phyloP scores from a whole-genome alignment of 2,113 vertebrate genomes.

The Cyprichromis sp. region DNA sequence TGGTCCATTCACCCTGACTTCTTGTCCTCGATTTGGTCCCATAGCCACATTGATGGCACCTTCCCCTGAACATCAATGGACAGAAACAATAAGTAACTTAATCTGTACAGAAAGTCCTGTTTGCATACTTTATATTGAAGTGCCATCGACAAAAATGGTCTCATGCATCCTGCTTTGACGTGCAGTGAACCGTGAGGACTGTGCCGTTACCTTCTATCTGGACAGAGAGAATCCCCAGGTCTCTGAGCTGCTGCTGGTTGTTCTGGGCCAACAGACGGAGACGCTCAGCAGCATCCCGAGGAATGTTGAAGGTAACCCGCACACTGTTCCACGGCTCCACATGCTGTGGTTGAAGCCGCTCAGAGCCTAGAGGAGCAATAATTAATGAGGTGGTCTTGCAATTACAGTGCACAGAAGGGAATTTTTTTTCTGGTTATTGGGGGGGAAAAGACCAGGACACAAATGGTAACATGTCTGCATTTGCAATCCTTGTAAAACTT shows the following conservation, averaged over 20 bases:
- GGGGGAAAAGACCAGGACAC: neutral
- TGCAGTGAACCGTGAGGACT: neutral
- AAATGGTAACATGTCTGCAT: neutral
- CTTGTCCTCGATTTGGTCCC: slow-evolving; percentile 85
- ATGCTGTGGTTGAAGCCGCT: slow-evolving; percentile 77
- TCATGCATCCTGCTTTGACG: neutral
- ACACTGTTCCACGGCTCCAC: slow-evolving; percentile 99
- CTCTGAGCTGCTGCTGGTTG: slow-evolving; percentile 95
- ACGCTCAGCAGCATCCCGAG: slow-evolving; percentile 91
- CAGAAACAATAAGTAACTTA: neutral
- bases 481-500: neutral
- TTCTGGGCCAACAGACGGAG: slow-evolving; percentile 90
- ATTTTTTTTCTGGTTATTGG: neutral
- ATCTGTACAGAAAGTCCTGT: neutral
- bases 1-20: slow-evolving; percentile 92
- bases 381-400: neutral
- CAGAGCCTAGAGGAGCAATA: slow-evolving; percentile 68
- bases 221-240: slow-evolving; percentile 94
- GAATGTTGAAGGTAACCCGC: slow-evolving; percentile 96
- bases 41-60: slow-evolving; percentile 91
- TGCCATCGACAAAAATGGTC: neutral
- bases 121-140: neutral
- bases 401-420: neutral
- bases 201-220: slow-evolving; percentile 88
- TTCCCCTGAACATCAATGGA: slow-evolving; percentile 76